These are phyloP conservation scores for Anolis apletophallus DNA, from an alignment of 2,797 vertebrate genomes.

Conservation along the genomic window DNA sequence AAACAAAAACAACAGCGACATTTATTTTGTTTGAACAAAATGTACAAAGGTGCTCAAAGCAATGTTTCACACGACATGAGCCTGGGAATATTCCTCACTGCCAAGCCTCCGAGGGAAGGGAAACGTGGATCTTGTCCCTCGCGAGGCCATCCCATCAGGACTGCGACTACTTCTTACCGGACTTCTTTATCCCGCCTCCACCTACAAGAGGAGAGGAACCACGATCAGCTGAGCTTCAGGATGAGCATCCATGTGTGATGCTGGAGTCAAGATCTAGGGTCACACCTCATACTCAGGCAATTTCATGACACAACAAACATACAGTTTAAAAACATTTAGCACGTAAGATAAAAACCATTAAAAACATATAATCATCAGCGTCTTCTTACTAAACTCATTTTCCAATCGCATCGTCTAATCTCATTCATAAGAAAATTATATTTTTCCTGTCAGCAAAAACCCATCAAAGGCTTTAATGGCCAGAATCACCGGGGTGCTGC, in stretches of 20 bases:
- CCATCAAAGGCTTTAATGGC: no score
- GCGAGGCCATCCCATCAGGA: neutral
- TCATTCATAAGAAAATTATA: no score
- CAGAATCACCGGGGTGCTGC: no score
- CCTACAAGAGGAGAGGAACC: constrained; percentile 74
- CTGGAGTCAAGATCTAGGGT: neutral
- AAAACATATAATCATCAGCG: no score
- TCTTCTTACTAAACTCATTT: no score
- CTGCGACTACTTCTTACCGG: constrained; percentile 93
- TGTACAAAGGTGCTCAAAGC: constrained; percentile 68
- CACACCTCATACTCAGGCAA: no score
- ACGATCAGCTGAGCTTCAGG: neutral
- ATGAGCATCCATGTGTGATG: neutral
- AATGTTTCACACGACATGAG: constrained; percentile 33
- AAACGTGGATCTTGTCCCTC: constrained; percentile 1
- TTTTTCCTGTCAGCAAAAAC: no score
- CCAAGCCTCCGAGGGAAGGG: neutral
- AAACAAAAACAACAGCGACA: constrained; percentile 9
- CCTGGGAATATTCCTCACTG: constrained; percentile 49
- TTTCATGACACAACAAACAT: no score
- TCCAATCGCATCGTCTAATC: no score
- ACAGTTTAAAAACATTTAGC: no score
- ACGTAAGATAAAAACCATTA: no score
- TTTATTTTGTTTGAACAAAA: constrained; percentile 73
- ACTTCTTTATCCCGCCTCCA: constrained; percentile 95